Evolutionary conservation across 2,888 invertebrate species (phyloP).

Genomic region (Cybosia mesomella): DNA sequence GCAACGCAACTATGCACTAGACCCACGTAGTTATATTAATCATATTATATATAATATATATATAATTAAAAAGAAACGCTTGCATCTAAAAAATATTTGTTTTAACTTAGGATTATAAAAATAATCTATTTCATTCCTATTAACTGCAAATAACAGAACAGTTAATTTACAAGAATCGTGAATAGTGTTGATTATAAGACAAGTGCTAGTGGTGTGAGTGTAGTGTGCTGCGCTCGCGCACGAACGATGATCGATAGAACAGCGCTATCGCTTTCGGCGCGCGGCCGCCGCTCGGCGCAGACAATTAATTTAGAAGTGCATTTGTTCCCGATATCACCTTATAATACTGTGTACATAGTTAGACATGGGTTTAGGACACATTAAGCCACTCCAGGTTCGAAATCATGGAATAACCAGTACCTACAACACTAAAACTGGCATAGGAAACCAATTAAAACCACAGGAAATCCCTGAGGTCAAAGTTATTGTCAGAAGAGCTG

Average conservation of each 20-base stretch:
- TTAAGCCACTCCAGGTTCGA: not conserved
- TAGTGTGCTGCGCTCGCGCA: conserved; percentile 32
- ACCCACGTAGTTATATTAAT: not conserved
- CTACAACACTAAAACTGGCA: no score
- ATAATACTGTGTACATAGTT: conserved; percentile 49
- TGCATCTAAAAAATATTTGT: no score
- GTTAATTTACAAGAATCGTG: conserved; percentile 53
- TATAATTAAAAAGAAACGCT: no score
- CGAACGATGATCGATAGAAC: conserved; percentile 53
- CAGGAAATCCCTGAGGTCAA: no score
- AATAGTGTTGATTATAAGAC: conserved; percentile 24
- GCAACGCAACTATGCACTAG: no score
- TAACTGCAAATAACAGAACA: conserved; percentile 19
- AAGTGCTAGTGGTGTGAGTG: not conserved
- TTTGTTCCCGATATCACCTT: conserved; percentile 51
- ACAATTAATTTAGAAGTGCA: conserved; percentile 58
- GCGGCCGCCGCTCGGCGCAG: conserved; percentile 33
- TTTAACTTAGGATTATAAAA: no score
- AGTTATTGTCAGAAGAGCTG: no score
- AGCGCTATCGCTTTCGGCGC: conserved; percentile 50
- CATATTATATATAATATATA: no score
- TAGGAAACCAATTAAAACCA: no score
- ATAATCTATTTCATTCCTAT: conserved; percentile 1
- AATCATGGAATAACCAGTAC: no score
- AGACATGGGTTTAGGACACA: conserved; percentile 26